These are phyloP conservation scores for Leptopilina boulardi DNA, from an alignment of 1,140 invertebrate species.

Conservation along the genomic window DNA sequence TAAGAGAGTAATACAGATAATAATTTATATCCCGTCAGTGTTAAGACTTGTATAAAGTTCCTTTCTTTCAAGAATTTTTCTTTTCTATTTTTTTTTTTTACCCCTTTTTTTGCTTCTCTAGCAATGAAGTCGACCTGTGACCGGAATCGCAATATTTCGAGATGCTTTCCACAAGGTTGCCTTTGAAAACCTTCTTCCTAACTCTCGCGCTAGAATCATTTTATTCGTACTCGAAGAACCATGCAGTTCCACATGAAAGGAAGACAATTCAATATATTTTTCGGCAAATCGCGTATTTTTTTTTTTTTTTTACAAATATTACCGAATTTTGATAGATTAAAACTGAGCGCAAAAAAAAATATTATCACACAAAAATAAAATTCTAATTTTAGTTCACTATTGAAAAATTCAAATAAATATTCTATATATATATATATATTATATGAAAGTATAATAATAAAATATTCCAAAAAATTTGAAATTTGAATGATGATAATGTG, in stretches of 20 bases:
- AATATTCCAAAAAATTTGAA: background rate
- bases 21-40: background rate
- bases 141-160: conserved; percentile 57
- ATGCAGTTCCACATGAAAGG: conserved; percentile 31
- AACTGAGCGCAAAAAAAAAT: background rate
- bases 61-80: background rate
- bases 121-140: conserved; percentile 50
- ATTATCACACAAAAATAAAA: background rate
- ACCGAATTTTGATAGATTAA: conserved; percentile 13
- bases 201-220: background rate
- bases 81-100: background rate
- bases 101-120: background rate
- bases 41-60: conserved; percentile 10
- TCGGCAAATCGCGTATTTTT: conserved; percentile 30
- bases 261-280: conserved; percentile 31
- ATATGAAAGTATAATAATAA: background rate
- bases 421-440: too few relatives aligned
- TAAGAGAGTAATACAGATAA: background rate
- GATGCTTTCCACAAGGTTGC: conserved; percentile 51
- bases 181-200: conserved; percentile 20
- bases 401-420: too few relatives aligned
- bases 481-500: background rate
- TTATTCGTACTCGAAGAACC: conserved; percentile 30
- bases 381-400: too few relatives aligned
- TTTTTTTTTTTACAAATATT: conserved; percentile 30